These are phyloP conservation scores for Styela plicata DNA, from an alignment of 23 tunicate genomes.

Conservation along the genomic window DNA sequence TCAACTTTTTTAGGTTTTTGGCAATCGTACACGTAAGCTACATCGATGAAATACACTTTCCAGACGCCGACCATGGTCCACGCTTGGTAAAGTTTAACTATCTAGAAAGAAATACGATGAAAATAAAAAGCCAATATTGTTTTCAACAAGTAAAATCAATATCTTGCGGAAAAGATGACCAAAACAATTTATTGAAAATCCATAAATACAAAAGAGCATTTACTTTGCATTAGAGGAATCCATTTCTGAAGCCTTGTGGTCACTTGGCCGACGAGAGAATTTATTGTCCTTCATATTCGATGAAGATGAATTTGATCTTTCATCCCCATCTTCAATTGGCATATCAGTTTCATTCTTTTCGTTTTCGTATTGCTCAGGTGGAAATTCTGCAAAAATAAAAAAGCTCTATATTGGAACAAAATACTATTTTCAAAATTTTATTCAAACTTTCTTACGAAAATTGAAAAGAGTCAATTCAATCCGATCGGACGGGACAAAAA, in stretches of 20 bases:
- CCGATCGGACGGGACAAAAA: too few relatives aligned
- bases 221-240: not conserved
- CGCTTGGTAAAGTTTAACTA: too few relatives aligned
- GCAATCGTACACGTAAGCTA: too few relatives aligned
- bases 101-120: not conserved
- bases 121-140: not conserved
- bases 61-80: too few relatives aligned
- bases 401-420: too few relatives aligned
- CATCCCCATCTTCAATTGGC: not conserved
- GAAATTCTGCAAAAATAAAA: not conserved
- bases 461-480: too few relatives aligned
- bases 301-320: not conserved
- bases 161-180: not conserved
- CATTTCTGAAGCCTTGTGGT: not conserved
- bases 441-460: too few relatives aligned
- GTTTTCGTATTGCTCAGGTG: not conserved
- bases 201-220: not conserved
- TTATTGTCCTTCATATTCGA: too few relatives aligned
- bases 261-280: not conserved
- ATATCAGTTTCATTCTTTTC: not conserved
- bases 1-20: too few relatives aligned
- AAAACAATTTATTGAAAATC: not conserved
- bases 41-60: too few relatives aligned
- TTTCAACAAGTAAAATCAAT: not conserved
- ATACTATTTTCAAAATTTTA: too few relatives aligned